A percentile compares a stretch with the other conserved stretches of the same genome.
phyloP scores from a whole-genome alignment of 2,888 invertebrate species.

The Pseudoips prasinana region DNA sequence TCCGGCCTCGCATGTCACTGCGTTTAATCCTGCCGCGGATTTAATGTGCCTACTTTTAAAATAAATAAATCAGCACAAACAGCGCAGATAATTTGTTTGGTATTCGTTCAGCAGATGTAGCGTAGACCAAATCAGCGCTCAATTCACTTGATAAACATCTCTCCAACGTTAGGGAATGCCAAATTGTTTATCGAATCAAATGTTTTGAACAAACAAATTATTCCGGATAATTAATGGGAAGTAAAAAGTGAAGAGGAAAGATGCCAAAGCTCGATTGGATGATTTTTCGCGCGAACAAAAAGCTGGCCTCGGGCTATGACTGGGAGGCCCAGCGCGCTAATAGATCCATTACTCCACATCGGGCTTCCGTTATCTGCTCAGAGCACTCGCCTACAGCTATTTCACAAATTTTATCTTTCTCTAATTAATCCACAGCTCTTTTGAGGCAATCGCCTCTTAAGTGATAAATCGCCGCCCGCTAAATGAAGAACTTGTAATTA shows the following conservation, averaged over 20 bases:
- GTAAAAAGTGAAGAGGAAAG: conserved; percentile 46
- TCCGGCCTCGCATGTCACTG: conserved; percentile 1
- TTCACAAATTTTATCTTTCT: conserved; percentile 75
- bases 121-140: conserved; percentile 45
- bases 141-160: conserved; percentile 49
- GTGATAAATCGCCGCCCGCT: conserved; percentile 65
- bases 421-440: conserved; percentile 75
- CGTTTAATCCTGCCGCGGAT: conserved; percentile 10
- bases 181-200: conserved; percentile 60
- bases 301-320: conserved; percentile 37
- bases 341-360: conserved; percentile 65
- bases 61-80: conserved; percentile 42
- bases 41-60: conserved; percentile 36
- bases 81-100: conserved; percentile 49
- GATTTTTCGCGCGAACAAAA: conserved; percentile 57
- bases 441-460: conserved; percentile 65
- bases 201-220: conserved; percentile 55
- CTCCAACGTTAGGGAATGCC: conserved; percentile 33
- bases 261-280: conserved; percentile 52
- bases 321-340: conserved; percentile 49
- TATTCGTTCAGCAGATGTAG: conserved; percentile 43
- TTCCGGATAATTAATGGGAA: conserved; percentile 12
- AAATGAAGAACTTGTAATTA: conserved; percentile 67
- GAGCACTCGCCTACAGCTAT: conserved; percentile 57
- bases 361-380: conserved; percentile 56